Evolutionary conservation across 1,140 invertebrate species (phyloP), one percentile per base, ranked within the genome.

Genomic region (Psilanteris sp.): DNA sequence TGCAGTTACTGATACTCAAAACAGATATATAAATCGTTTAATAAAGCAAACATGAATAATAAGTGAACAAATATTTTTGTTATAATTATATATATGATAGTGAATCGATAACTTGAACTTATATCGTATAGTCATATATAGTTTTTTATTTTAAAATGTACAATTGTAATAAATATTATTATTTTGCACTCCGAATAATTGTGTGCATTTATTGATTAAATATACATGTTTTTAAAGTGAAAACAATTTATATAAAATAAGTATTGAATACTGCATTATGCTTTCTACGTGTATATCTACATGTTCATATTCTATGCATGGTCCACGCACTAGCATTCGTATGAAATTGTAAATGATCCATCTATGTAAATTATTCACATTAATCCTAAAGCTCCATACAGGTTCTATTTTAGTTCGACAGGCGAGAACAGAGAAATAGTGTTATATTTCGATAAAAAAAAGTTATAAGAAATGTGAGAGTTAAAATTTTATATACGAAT

Each of bases 281-380:
- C 11, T 39, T 50, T 3, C n/a, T n/a, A 5, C 20, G 1, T n/a
- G 27, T 61, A 34, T 20, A 52, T 66, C 37, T 54, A 20, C 27
- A 5, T 34, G 36, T 41, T 66, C 62, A 66, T 66, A 54, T 66
- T 41, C 44, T 7, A 64, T 64, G 34, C 59, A 52, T 44, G 29
- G 13, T 8, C 20, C 46, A 54, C 61, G 46, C 48, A 46, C 9
- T 34, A 20, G n/a, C 32, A 48, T 50, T 46, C 37, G 52, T 46
- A 55, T 48, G 62, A 29, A 48, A 43, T 48, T 55, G 20, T 39
- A 26, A 41, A 68, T 68, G 32, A 68, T 68, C 64, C 64, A 68
- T 68, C 52, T 68, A 57, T 68, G 43, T 57, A 68, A 57, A 68
- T 68, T 57, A 59, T 68, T 22, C 18, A 50, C 52, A 68, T 57